Evolutionary conservation across 2,797 vertebrate species (phyloP), one percentile per base, ranked within the genome.

Genomic region (Tamandua tetradactyla): DNA sequence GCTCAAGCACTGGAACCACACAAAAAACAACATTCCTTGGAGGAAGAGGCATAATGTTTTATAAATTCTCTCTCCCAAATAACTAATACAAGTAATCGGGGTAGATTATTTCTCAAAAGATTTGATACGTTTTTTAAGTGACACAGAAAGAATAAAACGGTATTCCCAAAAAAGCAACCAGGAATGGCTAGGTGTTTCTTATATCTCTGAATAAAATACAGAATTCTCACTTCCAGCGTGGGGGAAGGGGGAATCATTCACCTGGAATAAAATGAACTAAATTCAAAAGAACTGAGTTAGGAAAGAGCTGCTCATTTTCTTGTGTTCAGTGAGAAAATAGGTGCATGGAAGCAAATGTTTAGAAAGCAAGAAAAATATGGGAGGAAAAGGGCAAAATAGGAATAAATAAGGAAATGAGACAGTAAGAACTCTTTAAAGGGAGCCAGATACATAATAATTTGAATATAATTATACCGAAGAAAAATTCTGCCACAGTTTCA

Each of bases 401-500:
- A 76, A 78, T 22, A 18, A 27, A 42, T 1, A 23, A n/a, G 25
- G 5, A 22, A 64, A 88, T 57, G 62, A 64, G 35, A 62, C 7
- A 57, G 35, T 82, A 68, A 49, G 42, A 47, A 9, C 4, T 35
- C 23, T 27, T 69, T 72, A 27, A 40, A 66, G 75, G 75, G 76
- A 96, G 93, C 95, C 75, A 84, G 22, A 35, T 27, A 57, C 42
- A 6, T 87, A 88, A 91, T 91, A 92, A 74, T 92, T 71, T 85
- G 30, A 89, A 84, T 91, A 78, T 32, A 90, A 74, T 93, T 78
- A 64, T 89, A 66, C 44, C 92, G 42, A 74, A 42, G 55, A 89
- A 96, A 95, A 80, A 3, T 91, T 75, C 76, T 97, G 84, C 84
- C 86, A 87, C 40, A 68, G 11, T 95, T 96, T 96, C 59, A 78